These are phyloP conservation scores for Anticlea derivata DNA, from an alignment of 2,888 invertebrate species.

Conservation along the genomic window DNA sequence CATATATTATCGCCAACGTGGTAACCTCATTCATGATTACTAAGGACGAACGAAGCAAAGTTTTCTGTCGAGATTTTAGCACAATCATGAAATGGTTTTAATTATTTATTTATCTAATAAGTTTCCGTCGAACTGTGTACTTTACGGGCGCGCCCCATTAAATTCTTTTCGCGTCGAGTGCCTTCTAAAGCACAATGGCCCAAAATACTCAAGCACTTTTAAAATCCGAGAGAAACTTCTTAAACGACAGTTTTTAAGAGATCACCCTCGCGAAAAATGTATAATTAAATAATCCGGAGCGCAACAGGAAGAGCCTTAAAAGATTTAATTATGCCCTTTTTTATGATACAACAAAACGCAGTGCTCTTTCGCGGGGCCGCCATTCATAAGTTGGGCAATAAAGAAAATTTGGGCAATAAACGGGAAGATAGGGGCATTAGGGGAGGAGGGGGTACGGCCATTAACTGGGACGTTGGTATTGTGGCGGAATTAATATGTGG, in stretches of 20 bases:
- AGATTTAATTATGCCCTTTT: constrained; percentile 53
- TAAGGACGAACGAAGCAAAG: too few species aligned
- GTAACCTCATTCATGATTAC: too few species aligned
- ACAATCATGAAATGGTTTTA: too few species aligned
- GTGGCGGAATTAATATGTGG: constrained; percentile 56
- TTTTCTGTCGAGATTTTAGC: too few species aligned
- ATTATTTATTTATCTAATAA: constrained; percentile 12
- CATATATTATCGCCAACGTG: too few species aligned
- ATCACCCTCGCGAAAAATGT: constrained; percentile 39
- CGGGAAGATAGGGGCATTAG: constrained; percentile 47
- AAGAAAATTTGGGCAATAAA: constrained; percentile 63
- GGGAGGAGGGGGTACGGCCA: constrained; percentile 42
- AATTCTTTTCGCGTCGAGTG: constrained; percentile 30
- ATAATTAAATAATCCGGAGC: constrained; percentile 45
- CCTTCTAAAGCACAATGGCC: constrained; percentile 26
- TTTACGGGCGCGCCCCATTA: constrained; percentile 28
- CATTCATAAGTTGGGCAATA: constrained; percentile 61
- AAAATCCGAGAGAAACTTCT: constrained; percentile 32
- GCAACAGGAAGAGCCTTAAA: constrained; percentile 40
- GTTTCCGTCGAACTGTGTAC: constrained; percentile 18
- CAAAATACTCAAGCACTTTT: constrained; percentile 31
- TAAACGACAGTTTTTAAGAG: constrained; percentile 41
- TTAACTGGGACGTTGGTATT: constrained; percentile 57
- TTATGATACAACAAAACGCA: constrained; percentile 41
- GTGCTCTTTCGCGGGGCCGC: constrained; percentile 31